Evolutionary conservation across 2,113 vertebrate genomes (phyloP).

Genomic region (Megalops atlanticus): DNA sequence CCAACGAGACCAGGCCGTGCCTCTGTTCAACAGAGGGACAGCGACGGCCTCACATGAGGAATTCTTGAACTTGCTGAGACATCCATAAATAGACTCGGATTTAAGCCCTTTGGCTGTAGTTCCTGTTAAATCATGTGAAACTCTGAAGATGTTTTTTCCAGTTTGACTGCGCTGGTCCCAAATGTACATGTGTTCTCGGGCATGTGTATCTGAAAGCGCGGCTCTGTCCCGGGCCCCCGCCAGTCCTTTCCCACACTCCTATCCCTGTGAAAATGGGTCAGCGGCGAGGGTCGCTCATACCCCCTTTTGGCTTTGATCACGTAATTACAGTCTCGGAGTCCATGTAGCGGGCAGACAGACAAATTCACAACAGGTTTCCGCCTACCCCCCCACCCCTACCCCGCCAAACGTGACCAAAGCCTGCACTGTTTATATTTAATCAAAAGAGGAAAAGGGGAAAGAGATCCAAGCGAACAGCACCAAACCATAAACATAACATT

Average conservation of each 20-base stretch:
- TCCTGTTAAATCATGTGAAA: neutral
- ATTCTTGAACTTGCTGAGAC: neutral
- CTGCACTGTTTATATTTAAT: slow-evolving; percentile 44
- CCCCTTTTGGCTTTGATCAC: neutral
- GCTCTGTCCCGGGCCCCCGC: neutral
- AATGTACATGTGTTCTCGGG: neutral
- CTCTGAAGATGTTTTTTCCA: neutral
- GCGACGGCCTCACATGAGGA: neutral
- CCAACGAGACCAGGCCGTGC: neutral
- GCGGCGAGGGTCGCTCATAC: neutral
- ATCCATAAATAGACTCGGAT: neutral
- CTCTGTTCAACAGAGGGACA: neutral
- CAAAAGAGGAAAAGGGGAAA: slow-evolving; percentile 20
- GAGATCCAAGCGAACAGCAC: slow-evolving; percentile 49
- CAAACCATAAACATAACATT: slow-evolving; percentile 66
- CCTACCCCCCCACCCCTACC: neutral
- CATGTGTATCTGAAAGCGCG: neutral
- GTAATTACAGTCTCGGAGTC: neutral
- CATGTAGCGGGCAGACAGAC: slow-evolving; percentile 5
- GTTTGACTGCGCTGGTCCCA: neutral
- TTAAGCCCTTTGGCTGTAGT: neutral
- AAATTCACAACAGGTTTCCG: neutral
- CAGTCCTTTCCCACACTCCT: neutral
- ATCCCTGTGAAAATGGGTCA: slow-evolving; percentile 11
- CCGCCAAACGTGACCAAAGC: neutral